A percentile compares a stretch with the other conserved stretches of the same genome.
Conservation (phyloP, 1,140 invertebrate genomes). For the Gonatopus flavifemur region DNA sequence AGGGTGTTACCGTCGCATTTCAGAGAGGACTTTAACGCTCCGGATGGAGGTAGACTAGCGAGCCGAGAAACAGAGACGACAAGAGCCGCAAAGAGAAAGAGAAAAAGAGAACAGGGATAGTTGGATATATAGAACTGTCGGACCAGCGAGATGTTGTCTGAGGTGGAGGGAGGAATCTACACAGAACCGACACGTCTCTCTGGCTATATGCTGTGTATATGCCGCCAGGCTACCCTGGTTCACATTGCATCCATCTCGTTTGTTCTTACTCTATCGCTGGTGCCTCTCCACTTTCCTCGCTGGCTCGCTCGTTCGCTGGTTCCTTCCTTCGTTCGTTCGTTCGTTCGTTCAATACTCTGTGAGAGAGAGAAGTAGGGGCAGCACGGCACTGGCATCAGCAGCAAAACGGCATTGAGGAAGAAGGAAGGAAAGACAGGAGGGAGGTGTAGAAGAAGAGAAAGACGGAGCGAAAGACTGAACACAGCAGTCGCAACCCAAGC, state of each 20-base stretch:
- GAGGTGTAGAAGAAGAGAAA: not conserved
- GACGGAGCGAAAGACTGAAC: not conserved
- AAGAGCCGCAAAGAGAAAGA: not conserved
- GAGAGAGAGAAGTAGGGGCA: not conserved
- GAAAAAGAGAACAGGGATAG: not conserved
- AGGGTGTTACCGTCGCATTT: constrained; percentile 51
- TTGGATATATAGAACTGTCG: no score
- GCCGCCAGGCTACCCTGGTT: constrained; percentile 39
- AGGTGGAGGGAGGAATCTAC: constrained; percentile 25
- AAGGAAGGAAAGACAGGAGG: not conserved
- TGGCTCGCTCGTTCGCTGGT: not conserved
- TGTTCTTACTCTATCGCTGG: constrained; percentile 11
- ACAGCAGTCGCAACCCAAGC: no score
- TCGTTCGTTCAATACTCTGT: not conserved
- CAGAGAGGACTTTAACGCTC: constrained; percentile 49
- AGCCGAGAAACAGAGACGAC: constrained; percentile 16
- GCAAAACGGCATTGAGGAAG: not conserved
- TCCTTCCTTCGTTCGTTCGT: not conserved
- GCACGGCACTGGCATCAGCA: no score
- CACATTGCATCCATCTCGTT: constrained; percentile 13
- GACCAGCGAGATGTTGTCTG: not conserved
- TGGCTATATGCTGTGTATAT: constrained; percentile 42
- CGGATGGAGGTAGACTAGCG: constrained; percentile 37
- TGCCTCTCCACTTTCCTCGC: constrained; percentile 4
- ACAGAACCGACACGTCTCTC: constrained; percentile 48